Evolutionary conservation across 2,113 vertebrate genomes (phyloP).

Genomic region (Mustelus asterias): DNA sequence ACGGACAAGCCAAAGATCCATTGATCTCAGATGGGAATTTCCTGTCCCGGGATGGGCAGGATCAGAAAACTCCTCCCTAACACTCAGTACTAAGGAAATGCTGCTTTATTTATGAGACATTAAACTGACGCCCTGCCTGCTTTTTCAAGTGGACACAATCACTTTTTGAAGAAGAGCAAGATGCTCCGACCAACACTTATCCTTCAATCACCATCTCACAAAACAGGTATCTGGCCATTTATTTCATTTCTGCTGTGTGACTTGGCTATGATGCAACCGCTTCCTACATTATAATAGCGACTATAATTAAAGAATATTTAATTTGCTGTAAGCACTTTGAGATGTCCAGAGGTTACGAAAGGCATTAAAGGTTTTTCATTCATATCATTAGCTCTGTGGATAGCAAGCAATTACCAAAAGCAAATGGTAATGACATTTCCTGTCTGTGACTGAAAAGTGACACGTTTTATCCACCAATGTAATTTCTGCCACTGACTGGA

Average conservation of each 20-base stretch:
- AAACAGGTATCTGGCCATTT: not conserved
- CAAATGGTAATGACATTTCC: not conserved
- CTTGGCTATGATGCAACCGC: not conserved
- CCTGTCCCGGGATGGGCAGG: too few relatives aligned
- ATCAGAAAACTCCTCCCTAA: too few relatives aligned
- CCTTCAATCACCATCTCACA: not conserved
- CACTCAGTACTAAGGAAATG: not conserved
- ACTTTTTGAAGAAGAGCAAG: not conserved
- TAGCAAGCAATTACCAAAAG: not conserved
- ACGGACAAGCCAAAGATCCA: too few relatives aligned
- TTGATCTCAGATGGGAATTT: too few relatives aligned
- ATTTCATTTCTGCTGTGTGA: not conserved
- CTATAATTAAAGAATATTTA: not conserved
- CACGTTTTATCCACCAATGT: not conserved
- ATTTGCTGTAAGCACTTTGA: not conserved
- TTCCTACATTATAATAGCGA: not conserved
- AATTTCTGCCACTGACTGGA: not conserved
- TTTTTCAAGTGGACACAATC: not conserved
- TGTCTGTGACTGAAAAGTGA: not conserved
- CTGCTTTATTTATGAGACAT: not conserved
- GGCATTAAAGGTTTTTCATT: too few relatives aligned
- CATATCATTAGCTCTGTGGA: not conserved
- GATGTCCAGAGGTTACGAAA: not conserved
- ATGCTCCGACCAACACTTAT: not conserved
- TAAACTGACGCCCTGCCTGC: not conserved